phyloP scores from a whole-genome alignment of 2,797 vertebrate species.

The Sebastes goodei region DNA sequence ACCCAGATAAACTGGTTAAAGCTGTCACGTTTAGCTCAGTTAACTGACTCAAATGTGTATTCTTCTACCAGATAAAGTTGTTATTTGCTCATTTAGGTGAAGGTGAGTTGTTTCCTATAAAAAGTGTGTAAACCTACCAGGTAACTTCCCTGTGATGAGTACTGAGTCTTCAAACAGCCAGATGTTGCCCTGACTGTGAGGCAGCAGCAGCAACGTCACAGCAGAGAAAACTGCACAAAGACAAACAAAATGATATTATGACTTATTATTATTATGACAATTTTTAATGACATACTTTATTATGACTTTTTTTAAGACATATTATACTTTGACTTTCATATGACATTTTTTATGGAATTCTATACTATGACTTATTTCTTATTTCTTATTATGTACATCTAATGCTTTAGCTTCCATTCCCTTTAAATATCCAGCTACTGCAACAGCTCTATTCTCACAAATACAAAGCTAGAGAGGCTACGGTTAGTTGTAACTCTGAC shows the following conservation, averaged over 20 bases:
- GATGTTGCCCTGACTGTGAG: conserved; percentile 95
- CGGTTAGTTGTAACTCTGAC: neutral
- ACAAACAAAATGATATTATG: neutral
- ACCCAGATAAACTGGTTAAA: neutral
- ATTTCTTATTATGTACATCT: neutral
- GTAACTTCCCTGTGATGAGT: conserved; percentile 90
- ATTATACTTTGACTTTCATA: neutral
- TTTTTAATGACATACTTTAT: too few relatives aligned
- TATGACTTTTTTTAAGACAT: neutral
- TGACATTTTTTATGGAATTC: neutral
- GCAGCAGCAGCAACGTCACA: conserved; percentile 90
- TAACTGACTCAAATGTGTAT: neutral
- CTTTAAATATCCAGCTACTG: neutral
- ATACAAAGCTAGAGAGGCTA: conserved; percentile 9
- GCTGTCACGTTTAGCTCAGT: neutral
- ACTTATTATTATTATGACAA: too few relatives aligned
- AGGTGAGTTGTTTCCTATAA: neutral
- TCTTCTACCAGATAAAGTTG: neutral
- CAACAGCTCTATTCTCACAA: neutral
- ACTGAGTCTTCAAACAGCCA: conserved; percentile 95
- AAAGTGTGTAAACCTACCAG: conserved; percentile 77
- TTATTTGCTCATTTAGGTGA: neutral
- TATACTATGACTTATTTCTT: neutral
- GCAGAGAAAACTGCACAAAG: conserved; percentile 89
- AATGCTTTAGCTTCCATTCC: neutral